These are phyloP conservation scores for Enteromius radiatus DNA, from an alignment of 2,797 vertebrate genomes.

Conservation along the genomic window DNA sequence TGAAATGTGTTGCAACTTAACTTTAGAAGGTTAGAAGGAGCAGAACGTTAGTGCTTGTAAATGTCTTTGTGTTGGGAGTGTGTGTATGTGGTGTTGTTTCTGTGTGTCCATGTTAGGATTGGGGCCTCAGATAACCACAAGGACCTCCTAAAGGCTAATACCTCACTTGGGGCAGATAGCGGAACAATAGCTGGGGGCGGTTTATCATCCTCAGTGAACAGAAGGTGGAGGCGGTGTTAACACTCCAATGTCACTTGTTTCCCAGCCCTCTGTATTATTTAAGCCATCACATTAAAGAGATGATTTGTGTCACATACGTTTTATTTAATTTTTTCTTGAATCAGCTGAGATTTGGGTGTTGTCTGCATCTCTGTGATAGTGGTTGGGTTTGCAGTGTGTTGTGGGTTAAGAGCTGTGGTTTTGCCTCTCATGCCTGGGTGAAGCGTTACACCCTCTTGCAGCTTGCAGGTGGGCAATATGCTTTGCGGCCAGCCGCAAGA, in stretches of 20 bases:
- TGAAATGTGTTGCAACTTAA: background rate
- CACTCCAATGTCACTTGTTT: conserved; percentile 35
- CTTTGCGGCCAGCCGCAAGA: conserved; percentile 41
- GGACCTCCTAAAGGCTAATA: conserved; percentile 32
- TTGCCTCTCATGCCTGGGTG: conserved; percentile 23
- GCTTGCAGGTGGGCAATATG: conserved; percentile 53
- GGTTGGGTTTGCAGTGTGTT: conserved; percentile 10
- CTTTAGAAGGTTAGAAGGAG: background rate
- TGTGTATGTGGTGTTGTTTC: background rate
- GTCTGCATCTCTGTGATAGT: background rate
- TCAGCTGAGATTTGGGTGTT: conserved; percentile 37
- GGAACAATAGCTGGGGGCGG: conserved; percentile 41
- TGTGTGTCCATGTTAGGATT: conserved; percentile 4
- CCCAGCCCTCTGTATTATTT: background rate
- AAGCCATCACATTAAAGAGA: background rate
- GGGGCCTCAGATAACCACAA: conserved; percentile 31
- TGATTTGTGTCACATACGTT: background rate
- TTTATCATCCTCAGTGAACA: conserved; percentile 40
- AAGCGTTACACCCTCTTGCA: conserved; percentile 44
- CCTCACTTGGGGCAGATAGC: conserved; percentile 39
- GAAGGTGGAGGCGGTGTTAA: conserved; percentile 24
- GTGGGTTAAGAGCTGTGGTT: conserved; percentile 20
- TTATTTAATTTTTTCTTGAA: background rate
- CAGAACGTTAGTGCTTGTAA: background rate
- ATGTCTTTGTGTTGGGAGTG: conserved; percentile 19